Conservation (phyloP, 2,888 invertebrate species). For the Chesias legatella region DNA sequence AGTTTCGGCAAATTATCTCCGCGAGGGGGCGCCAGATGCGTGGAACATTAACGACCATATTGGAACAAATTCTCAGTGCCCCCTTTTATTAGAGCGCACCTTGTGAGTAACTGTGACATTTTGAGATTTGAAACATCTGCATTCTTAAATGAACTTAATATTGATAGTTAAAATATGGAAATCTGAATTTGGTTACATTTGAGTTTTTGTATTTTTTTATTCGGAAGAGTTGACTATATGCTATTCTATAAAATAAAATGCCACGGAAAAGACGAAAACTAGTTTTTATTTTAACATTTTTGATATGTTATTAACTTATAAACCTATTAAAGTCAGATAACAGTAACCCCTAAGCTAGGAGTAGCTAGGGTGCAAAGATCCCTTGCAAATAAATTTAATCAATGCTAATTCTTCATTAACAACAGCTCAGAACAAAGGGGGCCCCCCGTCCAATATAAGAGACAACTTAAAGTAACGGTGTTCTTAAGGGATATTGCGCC, state of each 20-base stretch:
- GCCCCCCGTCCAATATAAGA: conserved; percentile 24
- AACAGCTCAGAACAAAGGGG: conserved; percentile 35
- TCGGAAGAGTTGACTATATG: too few relatives aligned
- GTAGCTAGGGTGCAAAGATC: background rate
- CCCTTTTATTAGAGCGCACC: conserved; percentile 29
- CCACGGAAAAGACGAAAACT: too few relatives aligned
- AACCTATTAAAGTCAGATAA: too few relatives aligned
- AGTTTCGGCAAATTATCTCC: conserved; percentile 57
- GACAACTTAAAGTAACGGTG: conserved; percentile 26
- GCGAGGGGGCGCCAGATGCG: conserved; percentile 51
- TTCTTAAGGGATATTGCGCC: conserved; percentile 12
- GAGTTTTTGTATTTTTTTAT: too few relatives aligned
- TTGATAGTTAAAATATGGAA: too few relatives aligned
- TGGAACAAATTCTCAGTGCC: conserved; percentile 34
- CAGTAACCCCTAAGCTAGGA: too few relatives aligned
- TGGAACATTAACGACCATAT: conserved; percentile 55
- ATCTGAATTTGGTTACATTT: too few relatives aligned
- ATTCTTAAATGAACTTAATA: too few relatives aligned
- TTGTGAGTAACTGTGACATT: conserved; percentile 7
- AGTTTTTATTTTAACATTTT: too few relatives aligned
- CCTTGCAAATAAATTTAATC: conserved; percentile 10
- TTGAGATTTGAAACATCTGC: conserved; percentile 11
- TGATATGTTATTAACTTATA: too few relatives aligned
- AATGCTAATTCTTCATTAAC: conserved; percentile 39
- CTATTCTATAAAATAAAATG: too few relatives aligned